Percentiles rank a stretch among this genome's conserved stretches.
These are phyloP conservation scores for Dasysyrphus albostriatus DNA, from an alignment of 2,888 invertebrate genomes.

Conservation along the genomic window DNA sequence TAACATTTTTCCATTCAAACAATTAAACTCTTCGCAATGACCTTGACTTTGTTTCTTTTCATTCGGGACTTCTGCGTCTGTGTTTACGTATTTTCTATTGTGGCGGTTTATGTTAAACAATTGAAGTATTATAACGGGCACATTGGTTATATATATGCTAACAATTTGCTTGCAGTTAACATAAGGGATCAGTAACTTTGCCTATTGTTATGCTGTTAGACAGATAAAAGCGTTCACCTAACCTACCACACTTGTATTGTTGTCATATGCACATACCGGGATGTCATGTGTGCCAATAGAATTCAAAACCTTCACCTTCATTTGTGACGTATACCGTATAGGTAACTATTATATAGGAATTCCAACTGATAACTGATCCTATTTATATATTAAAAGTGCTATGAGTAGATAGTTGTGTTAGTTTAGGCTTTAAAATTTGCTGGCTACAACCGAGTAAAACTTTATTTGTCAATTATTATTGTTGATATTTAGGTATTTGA, in stretches of 20 bases:
- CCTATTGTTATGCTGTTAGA: conserved; percentile 70
- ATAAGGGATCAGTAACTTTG: conserved; percentile 70
- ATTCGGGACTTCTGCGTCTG: conserved; percentile 75
- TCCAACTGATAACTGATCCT: conserved; percentile 44
- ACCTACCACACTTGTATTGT: conserved; percentile 70
- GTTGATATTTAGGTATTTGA: neutral
- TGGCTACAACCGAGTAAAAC: neutral
- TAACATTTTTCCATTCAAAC: conserved; percentile 80
- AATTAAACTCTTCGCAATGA: conserved; percentile 84
- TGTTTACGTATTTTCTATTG: conserved; percentile 76
- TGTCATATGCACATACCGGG: conserved; percentile 54
- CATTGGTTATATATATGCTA: conserved; percentile 72
- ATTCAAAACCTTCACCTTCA: conserved; percentile 67
- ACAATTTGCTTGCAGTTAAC: conserved; percentile 73
- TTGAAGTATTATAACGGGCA: conserved; percentile 74
- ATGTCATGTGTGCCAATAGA: conserved; percentile 61
- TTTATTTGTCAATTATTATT: conserved; percentile 8
- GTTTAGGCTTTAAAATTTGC: neutral
- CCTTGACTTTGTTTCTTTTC: conserved; percentile 83
- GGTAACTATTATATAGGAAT: conserved; percentile 27
- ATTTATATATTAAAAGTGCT: conserved; percentile 27
- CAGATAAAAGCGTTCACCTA: conserved; percentile 69
- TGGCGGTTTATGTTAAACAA: conserved; percentile 76
- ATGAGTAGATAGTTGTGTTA: neutral
- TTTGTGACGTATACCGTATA: conserved; percentile 41